These are phyloP conservation scores for Arctopsyche grandis DNA, from an alignment of 1,140 invertebrate genomes.

Conservation along the genomic window DNA sequence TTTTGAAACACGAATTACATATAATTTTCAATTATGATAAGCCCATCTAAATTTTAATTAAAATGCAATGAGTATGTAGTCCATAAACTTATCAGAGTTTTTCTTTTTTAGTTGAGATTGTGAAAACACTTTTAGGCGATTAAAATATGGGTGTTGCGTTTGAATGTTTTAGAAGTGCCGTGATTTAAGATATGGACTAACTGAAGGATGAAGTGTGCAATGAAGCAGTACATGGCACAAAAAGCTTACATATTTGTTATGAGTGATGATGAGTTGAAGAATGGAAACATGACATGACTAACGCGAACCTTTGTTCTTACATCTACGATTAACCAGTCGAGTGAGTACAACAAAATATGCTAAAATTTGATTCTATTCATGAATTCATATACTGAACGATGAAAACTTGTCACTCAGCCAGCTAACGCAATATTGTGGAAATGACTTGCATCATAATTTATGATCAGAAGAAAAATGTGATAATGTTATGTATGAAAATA, in stretches of 20 bases:
- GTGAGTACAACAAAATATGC: no score
- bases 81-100: no score
- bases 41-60: slow-evolving; percentile 3
- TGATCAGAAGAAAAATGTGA: background rate
- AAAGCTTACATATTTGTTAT: background rate
- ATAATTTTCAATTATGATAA: slow-evolving; percentile 20
- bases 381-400: no score
- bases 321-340: background rate
- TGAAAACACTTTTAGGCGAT: no score
- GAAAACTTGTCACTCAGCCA: no score
- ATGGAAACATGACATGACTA: slow-evolving; percentile 12
- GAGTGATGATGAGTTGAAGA: background rate
- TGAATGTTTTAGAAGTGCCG: no score
- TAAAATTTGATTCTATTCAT: no score
- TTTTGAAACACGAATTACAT: slow-evolving; percentile 27
- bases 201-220: background rate
- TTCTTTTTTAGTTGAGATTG: no score
- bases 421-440: slow-evolving; percentile 8
- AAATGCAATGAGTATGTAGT: slow-evolving; percentile 11
- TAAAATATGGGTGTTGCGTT: no score
- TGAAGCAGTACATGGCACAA: slow-evolving; percentile 18
- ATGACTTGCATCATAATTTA: slow-evolving; percentile 15
- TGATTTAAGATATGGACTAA: no score
- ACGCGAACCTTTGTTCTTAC: slow-evolving; percentile 17
- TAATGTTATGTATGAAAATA: no score